Evolutionary conservation across 2,797 vertebrate species (phyloP).

Genomic region (Triplophysa yarkandensis): DNA sequence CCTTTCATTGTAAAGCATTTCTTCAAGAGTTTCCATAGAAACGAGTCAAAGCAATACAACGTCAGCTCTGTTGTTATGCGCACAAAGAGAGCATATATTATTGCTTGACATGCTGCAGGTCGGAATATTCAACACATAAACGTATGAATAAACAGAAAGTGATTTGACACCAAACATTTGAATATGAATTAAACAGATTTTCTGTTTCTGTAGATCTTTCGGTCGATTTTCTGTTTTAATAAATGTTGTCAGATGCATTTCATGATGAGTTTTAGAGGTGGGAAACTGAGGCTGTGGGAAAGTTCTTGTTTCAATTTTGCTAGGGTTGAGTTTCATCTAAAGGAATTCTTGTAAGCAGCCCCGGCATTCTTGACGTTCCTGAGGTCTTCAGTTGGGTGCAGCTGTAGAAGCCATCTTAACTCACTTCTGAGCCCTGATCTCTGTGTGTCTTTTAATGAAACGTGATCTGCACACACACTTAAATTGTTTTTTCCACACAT

Average conservation of each 20-base stretch:
- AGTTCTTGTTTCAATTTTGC: conserved; percentile 68
- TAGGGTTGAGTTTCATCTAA: conserved; percentile 74
- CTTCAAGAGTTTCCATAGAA: conserved; percentile 36
- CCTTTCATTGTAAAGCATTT: conserved; percentile 4
- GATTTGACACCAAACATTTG: not conserved
- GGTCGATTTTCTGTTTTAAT: not conserved
- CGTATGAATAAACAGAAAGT: not conserved
- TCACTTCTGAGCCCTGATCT: conserved; percentile 22
- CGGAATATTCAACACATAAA: conserved; percentile 2
- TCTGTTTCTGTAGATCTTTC: too few species aligned
- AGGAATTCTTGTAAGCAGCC: conserved; percentile 68
- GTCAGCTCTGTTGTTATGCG: conserved; percentile 17
- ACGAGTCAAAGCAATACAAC: conserved; percentile 21
- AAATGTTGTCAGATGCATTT: not conserved
- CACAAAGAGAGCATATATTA: not conserved
- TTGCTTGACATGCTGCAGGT: conserved; percentile 3
- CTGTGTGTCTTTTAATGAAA: conserved; percentile 31
- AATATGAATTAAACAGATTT: too few species aligned
- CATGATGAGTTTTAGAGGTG: conserved; percentile 49
- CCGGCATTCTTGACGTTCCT: conserved; percentile 67
- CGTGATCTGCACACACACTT: conserved; percentile 16
- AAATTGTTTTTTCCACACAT: conserved; percentile 28
- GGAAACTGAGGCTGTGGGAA: conserved; percentile 79
- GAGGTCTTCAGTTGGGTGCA: conserved; percentile 58
- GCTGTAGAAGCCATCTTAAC: conserved; percentile 38